Conservation (phyloP, 2,113 vertebrate species). For the Azemiops feae region DNA sequence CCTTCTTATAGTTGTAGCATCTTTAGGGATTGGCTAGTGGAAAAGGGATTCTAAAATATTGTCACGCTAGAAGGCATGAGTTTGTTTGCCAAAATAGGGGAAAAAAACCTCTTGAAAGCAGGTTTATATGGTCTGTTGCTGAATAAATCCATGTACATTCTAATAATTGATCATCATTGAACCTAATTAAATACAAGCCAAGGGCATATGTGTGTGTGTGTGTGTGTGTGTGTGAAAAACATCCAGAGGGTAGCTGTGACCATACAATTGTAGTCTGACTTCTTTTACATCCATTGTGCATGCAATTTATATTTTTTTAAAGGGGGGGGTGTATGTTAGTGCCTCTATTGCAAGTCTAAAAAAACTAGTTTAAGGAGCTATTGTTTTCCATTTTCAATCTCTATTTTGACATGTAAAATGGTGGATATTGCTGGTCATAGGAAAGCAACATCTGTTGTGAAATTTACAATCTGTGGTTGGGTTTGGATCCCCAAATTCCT, state of each 20-base stretch:
- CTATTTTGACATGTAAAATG: background rate
- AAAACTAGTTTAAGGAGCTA: background rate
- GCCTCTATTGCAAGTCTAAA: background rate
- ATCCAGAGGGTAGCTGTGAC: background rate
- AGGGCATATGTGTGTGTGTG: background rate
- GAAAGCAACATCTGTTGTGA: background rate
- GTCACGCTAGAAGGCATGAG: background rate
- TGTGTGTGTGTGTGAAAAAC: background rate
- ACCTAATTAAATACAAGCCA: background rate
- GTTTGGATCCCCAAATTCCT: background rate
- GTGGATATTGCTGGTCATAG: background rate
- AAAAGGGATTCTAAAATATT: background rate
- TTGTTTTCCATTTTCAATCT: background rate
- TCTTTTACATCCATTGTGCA: background rate
- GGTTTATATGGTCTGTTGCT: background rate
- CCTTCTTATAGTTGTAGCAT: background rate
- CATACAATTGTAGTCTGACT: background rate
- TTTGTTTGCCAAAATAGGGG: background rate
- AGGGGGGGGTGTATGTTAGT: background rate
- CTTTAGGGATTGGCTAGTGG: constrained; percentile 9
- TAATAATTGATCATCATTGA: background rate
- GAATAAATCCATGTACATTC: background rate
- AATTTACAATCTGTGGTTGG: background rate
- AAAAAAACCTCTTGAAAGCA: too few relatives aligned
- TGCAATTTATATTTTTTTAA: background rate